Conservation (phyloP, 2,888 invertebrate genomes). For the Meliscaeva auricollis region DNA sequence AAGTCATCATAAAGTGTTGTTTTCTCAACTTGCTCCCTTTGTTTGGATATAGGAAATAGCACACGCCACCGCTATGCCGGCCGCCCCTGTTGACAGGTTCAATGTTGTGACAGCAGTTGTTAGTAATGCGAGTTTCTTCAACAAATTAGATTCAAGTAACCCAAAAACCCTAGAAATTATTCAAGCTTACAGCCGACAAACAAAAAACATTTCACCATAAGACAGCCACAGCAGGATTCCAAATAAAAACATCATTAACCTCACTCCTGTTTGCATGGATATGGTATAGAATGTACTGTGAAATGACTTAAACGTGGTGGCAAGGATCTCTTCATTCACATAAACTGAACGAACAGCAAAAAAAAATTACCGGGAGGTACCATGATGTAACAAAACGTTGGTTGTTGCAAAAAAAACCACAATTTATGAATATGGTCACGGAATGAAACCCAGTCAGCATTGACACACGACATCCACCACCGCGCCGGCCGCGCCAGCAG, state of each 20-base stretch:
- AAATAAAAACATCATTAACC: slow-evolving; percentile 62
- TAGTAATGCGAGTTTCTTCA: slow-evolving; percentile 25
- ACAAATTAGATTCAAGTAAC: slow-evolving; percentile 7
- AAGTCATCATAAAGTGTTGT: slow-evolving; percentile 37
- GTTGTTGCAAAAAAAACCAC: slow-evolving; percentile 27
- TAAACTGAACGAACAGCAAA: background rate
- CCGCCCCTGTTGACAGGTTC: slow-evolving; percentile 35
- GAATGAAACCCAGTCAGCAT: slow-evolving; percentile 47
- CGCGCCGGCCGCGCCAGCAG: too few species aligned
- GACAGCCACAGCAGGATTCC: slow-evolving; percentile 38
- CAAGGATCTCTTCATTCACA: slow-evolving; percentile 28
- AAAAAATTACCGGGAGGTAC: slow-evolving; percentile 30
- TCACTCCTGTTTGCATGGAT: slow-evolving; percentile 10
- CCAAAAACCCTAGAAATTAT: slow-evolving; percentile 18
- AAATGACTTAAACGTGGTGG: slow-evolving; percentile 24
- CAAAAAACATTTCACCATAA: slow-evolving; percentile 42
- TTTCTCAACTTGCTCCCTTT: background rate
- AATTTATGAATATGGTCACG: slow-evolving; percentile 69
- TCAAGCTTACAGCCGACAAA: slow-evolving; percentile 45
- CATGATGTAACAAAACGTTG: slow-evolving; percentile 52
- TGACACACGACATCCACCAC: slow-evolving; percentile 48
- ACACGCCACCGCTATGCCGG: too few species aligned
- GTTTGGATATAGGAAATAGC: too few species aligned
- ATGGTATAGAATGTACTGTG: background rate
- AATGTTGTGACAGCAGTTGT: slow-evolving; percentile 43